These are phyloP conservation scores for Mesembrinibis cayennensis DNA, from an alignment of 2,113 vertebrate species.

Conservation along the genomic window DNA sequence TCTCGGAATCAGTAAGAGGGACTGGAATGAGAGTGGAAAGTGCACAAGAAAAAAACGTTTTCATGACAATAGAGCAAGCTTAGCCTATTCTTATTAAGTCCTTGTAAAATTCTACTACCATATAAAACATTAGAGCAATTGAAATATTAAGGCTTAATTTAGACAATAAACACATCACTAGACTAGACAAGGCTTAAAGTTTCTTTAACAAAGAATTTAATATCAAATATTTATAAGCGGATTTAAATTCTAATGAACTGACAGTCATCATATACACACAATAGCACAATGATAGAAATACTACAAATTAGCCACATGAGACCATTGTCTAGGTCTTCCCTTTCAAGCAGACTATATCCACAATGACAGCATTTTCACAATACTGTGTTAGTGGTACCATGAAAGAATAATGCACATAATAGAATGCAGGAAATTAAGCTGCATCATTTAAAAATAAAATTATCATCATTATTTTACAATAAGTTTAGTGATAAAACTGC, in stretches of 20 bases:
- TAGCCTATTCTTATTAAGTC: background rate
- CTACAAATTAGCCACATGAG: background rate
- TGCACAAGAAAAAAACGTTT: background rate
- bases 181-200: slow-evolving; percentile 39
- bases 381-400: background rate
- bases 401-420: background rate
- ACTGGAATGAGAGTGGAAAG: background rate
- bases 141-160: slow-evolving; percentile 47
- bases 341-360: background rate
- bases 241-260: slow-evolving; percentile 69
- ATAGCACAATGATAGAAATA: background rate
- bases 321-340: background rate
- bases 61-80: background rate
- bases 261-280: slow-evolving; percentile 12
- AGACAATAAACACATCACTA: slow-evolving; percentile 59
- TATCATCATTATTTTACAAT: background rate
- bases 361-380: background rate
- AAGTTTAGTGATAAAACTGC: background rate
- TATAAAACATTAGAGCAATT: slow-evolving; percentile 3
- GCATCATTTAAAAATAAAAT: background rate
- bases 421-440: background rate
- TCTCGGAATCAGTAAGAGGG: background rate
- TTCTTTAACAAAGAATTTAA: slow-evolving; percentile 56
- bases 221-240: slow-evolving; percentile 61
- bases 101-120: slow-evolving; percentile 11